These are phyloP conservation scores for Physocephala rufipes DNA, from an alignment of 2,888 invertebrate genomes.

Conservation along the genomic window DNA sequence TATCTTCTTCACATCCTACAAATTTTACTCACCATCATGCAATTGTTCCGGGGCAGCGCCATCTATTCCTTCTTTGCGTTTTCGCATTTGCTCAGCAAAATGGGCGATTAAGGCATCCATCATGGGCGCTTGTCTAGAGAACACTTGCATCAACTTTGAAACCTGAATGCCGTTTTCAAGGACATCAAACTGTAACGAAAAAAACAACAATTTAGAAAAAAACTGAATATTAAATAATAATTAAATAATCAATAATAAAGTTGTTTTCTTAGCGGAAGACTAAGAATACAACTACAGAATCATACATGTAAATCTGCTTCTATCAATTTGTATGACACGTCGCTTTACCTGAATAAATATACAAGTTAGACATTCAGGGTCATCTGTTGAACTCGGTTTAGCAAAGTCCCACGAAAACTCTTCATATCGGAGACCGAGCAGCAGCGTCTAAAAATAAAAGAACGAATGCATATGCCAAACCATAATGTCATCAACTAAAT, in stretches of 20 bases:
- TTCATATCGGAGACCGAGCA: slow-evolving; percentile 86
- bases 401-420: slow-evolving; percentile 94
- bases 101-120: slow-evolving; percentile 87
- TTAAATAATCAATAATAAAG: no score
- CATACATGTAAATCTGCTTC: background rate
- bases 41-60: slow-evolving; percentile 62
- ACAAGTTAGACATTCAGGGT: slow-evolving; percentile 88
- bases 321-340: no score
- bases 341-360: slow-evolving; percentile 82
- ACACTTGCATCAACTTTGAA: slow-evolving; percentile 66
- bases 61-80: slow-evolving; percentile 67
- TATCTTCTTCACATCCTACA: no score
- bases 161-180: slow-evolving; percentile 65
- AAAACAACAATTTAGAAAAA: background rate
- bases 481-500: no score
- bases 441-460: slow-evolving; percentile 72
- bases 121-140: slow-evolving; percentile 80
- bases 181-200: slow-evolving; percentile 62
- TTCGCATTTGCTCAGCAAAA: slow-evolving; percentile 81
- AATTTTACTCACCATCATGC: slow-evolving; percentile 61
- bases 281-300: background rate
- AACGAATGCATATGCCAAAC: background rate
- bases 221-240: no score
- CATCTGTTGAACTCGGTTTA: slow-evolving; percentile 81
- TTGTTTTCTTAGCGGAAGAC: no score